These are phyloP conservation scores for Cheiracanthium punctorium DNA, from an alignment of 2,888 invertebrate species.

Conservation along the genomic window DNA sequence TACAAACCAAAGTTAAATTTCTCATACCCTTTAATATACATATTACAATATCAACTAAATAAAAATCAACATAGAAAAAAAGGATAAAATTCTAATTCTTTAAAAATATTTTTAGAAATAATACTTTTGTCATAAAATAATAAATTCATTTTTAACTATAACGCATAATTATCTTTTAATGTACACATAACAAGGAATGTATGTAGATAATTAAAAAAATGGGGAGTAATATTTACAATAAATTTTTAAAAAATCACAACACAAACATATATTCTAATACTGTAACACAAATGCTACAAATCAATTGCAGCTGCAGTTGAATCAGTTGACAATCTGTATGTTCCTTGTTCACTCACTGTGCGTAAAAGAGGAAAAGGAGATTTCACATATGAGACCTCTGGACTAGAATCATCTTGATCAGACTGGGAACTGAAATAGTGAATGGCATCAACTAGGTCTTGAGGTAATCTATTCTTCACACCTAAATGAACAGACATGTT, in stretches of 20 bases:
- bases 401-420: constrained; percentile 79
- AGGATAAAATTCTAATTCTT: too few species aligned
- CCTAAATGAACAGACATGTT: constrained; percentile 85
- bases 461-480: constrained; percentile 80
- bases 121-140: too few species aligned
- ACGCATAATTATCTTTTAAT: background rate
- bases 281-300: background rate
- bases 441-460: constrained; percentile 85
- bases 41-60: too few species aligned
- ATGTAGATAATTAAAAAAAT: background rate
- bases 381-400: constrained; percentile 77
- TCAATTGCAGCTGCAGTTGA: constrained; percentile 42
- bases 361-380: constrained; percentile 71
- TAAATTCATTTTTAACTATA: too few species aligned
- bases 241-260: background rate
- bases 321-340: constrained; percentile 39
- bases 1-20: too few species aligned
- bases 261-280: background rate
- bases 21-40: too few species aligned
- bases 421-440: constrained; percentile 81
- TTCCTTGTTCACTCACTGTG: constrained; percentile 73
- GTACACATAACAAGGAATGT: background rate
- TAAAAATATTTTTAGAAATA: too few species aligned
- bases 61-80: too few species aligned
- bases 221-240: background rate